Evolutionary conservation across 1,140 invertebrate genomes (phyloP), one percentile per base, ranked within the genome.

Genomic region (Drosophila parabipectinata): DNA sequence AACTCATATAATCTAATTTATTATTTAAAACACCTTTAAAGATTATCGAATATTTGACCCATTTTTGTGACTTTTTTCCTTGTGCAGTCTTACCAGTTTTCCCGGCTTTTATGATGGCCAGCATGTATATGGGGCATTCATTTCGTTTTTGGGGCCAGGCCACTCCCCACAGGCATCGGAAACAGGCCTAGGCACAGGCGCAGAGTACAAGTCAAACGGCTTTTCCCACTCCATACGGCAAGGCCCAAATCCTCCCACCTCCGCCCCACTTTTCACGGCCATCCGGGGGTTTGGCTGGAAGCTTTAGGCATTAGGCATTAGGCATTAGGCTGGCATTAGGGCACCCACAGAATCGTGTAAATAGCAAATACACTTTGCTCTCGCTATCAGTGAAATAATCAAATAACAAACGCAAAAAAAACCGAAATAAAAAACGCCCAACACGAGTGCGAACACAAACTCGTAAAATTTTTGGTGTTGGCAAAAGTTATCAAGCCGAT

Each of bases 401-500:
- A 76, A 75, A 67, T 37, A 37, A 37, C 34, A 10, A 30, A 34
- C 8, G 8, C 47, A 45, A 37, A 37, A 32, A 32, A 32, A 32
- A 32, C 32, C 9, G 32, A 32, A 32, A 10, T 32, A 32, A 56
- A 60, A 62, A 68, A 58, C 52, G 61, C 44, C 15, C 14, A 62
- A 60, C 76, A 77, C 50, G 57, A 32, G 58, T 54, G 48, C 62
- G 44, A 55, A 69, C 47, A 69, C 76, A 62, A 76, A 54, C 51
- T 68, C 66, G 32, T 68, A 57, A 56, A 69, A 56, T 41, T 69
- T 69, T 79, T 56, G 72, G 56, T 60, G 64, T 61, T 76, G 64
- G 72, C 54, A 26, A 72, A 75, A 60, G 41, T 84, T 76, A 83
- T 83, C 76, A 84, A 68, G 58, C 78, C 72, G 72, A 84, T 83